Conservation (phyloP, 2,888 invertebrate species). For the Hypolimnas misippus region DNA sequence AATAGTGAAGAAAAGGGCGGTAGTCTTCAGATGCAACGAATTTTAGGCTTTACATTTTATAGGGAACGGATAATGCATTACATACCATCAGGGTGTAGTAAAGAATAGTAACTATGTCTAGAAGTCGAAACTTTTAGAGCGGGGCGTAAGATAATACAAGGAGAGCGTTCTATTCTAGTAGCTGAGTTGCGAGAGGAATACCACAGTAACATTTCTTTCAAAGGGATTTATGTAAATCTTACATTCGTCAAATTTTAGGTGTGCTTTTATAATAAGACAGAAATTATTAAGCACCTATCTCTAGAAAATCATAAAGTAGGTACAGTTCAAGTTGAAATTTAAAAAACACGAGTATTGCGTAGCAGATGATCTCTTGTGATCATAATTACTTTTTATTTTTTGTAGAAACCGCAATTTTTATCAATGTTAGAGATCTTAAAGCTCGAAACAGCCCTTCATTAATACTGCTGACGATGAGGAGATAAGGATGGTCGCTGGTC, state of each 20-base stretch:
- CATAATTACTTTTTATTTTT: constrained; percentile 9
- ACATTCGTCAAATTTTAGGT: neutral
- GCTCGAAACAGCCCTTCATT: constrained; percentile 4
- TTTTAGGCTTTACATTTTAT: constrained; percentile 54
- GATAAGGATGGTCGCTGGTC: constrained; percentile 3
- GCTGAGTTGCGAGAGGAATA: constrained; percentile 1
- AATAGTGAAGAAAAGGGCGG: constrained; percentile 83
- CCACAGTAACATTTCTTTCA: neutral
- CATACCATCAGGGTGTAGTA: constrained; percentile 21
- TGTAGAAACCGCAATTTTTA: constrained; percentile 6
- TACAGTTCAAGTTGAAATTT: neutral
- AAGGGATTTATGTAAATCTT: neutral
- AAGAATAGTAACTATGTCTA: constrained; percentile 30
- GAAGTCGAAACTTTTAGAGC: constrained; percentile 26
- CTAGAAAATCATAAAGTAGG: too few species aligned
- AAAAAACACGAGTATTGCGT: neutral
- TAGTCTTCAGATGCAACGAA: constrained; percentile 76
- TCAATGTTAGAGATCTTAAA: constrained; percentile 5
- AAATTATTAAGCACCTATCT: too few species aligned
- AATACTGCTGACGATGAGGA: constrained; percentile 1
- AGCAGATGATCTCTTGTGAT: neutral
- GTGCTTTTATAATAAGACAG: too few species aligned
- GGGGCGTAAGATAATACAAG: neutral
- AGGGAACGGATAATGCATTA: constrained; percentile 50
- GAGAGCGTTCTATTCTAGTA: constrained; percentile 20